Percentiles rank a stretch among this genome's conserved stretches.
Evolutionary conservation across 2,113 vertebrate species (phyloP).

Genomic region (Danionella cerebrum): DNA sequence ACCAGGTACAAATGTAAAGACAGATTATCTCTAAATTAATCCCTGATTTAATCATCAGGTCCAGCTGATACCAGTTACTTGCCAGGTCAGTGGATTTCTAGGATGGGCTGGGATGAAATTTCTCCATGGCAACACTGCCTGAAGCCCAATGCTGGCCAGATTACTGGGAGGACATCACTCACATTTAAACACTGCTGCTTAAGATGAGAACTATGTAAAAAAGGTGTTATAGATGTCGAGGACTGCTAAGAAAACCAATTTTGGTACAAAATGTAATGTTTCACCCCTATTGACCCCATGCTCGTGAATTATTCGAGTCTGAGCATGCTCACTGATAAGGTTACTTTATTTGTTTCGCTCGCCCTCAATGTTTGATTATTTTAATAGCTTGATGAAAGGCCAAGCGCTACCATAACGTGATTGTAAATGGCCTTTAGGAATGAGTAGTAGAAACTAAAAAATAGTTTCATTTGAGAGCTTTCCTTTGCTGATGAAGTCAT

Average conservation of each 20-base stretch:
- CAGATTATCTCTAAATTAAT: conserved; percentile 13
- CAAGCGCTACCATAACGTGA: too few relatives aligned
- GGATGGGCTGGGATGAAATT: background rate
- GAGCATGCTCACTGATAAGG: too few relatives aligned
- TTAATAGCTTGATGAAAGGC: too few relatives aligned
- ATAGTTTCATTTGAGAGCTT: too few relatives aligned
- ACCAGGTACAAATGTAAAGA: conserved; percentile 1
- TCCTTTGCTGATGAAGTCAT: too few relatives aligned
- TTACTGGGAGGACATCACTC: background rate
- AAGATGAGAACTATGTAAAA: background rate
- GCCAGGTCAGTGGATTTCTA: conserved; percentile 7
- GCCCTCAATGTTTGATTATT: too few relatives aligned
- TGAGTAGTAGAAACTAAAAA: too few relatives aligned
- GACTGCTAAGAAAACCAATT: background rate
- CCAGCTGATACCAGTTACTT: conserved; percentile 16
- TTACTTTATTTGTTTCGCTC: too few relatives aligned
- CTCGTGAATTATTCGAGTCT: too few relatives aligned
- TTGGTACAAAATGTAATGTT: too few relatives aligned
- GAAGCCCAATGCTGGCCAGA: background rate
- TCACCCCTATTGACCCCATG: too few relatives aligned
- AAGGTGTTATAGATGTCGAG: background rate
- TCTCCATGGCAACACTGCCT: background rate
- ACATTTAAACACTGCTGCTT: background rate
- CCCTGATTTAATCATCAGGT: conserved; percentile 19
- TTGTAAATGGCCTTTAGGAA: too few relatives aligned